phyloP scores from a whole-genome alignment of 2,113 vertebrate genomes.

The Carlito syrichta region DNA sequence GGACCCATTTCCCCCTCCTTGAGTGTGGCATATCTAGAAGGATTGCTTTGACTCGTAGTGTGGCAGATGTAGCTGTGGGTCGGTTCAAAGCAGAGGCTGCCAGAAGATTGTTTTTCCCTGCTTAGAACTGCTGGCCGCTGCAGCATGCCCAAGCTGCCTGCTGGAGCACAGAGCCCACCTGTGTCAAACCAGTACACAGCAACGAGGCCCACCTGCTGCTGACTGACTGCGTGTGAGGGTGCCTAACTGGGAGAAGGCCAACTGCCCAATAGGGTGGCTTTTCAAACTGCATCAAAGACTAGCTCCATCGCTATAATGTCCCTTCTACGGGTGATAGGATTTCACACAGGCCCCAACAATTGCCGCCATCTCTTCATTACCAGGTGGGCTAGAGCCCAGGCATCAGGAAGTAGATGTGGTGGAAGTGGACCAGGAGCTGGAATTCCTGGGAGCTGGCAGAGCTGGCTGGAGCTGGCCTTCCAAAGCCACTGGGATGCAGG shows the following conservation, averaged over 20 bases:
- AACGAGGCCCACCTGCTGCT: background rate
- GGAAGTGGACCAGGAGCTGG: background rate
- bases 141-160: background rate
- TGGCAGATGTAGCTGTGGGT: background rate
- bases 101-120: background rate
- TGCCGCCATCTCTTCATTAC: background rate
- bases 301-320: fast-evolving
- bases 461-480: background rate
- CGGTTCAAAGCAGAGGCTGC: background rate
- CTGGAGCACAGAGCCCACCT: background rate
- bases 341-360: background rate
- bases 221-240: background rate
- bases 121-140: background rate
- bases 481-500: background rate
- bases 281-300: background rate
- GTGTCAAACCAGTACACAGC: background rate
- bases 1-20: fast-evolving
- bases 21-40: background rate
- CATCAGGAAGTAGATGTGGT: background rate
- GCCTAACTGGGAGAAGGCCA: background rate
- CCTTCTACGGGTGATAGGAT: background rate
- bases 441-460: too few species aligned
- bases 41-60: background rate
- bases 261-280: background rate
- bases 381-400: background rate